Percentiles rank a stretch among this genome's conserved stretches.
These are phyloP conservation scores for Meandrusa payeni DNA, from an alignment of 2,888 invertebrate species.

Conservation along the genomic window DNA sequence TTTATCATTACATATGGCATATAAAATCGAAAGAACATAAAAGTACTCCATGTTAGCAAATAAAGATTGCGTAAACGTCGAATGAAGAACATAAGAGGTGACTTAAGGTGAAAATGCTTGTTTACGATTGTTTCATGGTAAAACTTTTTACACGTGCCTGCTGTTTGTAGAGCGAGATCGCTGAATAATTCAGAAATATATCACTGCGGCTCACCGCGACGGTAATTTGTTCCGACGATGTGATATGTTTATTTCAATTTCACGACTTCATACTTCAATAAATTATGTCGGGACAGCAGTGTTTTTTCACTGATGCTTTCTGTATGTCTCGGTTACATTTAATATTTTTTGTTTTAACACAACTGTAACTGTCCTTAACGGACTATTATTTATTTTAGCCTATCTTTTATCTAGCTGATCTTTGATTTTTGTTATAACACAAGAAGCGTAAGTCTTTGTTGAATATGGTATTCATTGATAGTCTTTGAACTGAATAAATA, in stretches of 20 bases:
- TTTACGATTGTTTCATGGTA: slow-evolving; percentile 14
- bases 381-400: no score
- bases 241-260: slow-evolving; percentile 29
- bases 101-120: slow-evolving; percentile 5
- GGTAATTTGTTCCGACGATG: slow-evolving; percentile 31
- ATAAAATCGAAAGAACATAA: no score
- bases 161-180: slow-evolving; percentile 28
- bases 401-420: no score
- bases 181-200: slow-evolving; percentile 37
- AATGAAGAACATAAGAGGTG: no score
- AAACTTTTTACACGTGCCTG: slow-evolving; percentile 33
- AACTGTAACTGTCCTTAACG: no score
- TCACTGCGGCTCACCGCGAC: slow-evolving; percentile 28
- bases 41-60: no score
- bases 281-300: slow-evolving; percentile 2
- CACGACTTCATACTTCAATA: slow-evolving; percentile 10
- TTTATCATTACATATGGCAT: no score
- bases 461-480: no score
- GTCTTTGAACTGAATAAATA: no score
- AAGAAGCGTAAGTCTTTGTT: no score
- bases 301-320: slow-evolving; percentile 3
- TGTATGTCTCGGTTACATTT: slow-evolving; percentile 1
- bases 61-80: no score
- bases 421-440: no score
- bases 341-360: neutral